Base-by-base conservation (phyloP, 2,113 vertebrate species). In the Chlorodrepanis virens region DNA sequence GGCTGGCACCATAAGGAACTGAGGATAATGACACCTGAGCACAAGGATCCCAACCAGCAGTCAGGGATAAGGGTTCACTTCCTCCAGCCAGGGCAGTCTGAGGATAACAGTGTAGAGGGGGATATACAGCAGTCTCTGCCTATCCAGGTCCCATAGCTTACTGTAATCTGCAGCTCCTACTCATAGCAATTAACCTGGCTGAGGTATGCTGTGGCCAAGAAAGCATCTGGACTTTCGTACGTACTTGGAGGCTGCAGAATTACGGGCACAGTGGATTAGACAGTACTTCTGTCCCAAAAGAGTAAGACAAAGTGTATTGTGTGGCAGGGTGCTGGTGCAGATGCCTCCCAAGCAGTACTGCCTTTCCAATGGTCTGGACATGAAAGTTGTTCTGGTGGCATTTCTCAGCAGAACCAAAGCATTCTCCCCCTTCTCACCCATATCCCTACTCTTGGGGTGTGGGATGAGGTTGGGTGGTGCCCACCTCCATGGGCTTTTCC, bases 151-250 rank as follows among this genome's bases (percentile, higher is more conserved):
- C 8, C 19, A 22, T 8, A 10, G 9, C 39, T 91, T 64, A 27
- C 7, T 14, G 25, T 22, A 42, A 33, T 81, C 21, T 7, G 12
- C 14, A 74, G n/a, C 2, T 88, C 5, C 39, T 28, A 17, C 14
- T 14, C 5, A n/a, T 0, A 57, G 3, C 22, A 53, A 37, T 57
- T 45, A 57, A 27, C 14, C 8, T 45, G 28, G 16, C 6, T 37
- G 22, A 42, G 22, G 4, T 20, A 2, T 7, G 4, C 5, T 72
- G 27, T 0, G 0, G 14, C 5, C 19, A 35, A 15, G 20, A 2
- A 60, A 11, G 12, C 14, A 10, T n/a, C 24, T 69, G 24, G 12
- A 11, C 10, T 49, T 35, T n/a, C 7, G 1, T 21, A 42, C 6
- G 22, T 27, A 40, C 12, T 77, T 67, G 61, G 29, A 50, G 14